These are phyloP conservation scores for Meles meles DNA, from an alignment of 2,113 vertebrate species.

Conservation along the genomic window DNA sequence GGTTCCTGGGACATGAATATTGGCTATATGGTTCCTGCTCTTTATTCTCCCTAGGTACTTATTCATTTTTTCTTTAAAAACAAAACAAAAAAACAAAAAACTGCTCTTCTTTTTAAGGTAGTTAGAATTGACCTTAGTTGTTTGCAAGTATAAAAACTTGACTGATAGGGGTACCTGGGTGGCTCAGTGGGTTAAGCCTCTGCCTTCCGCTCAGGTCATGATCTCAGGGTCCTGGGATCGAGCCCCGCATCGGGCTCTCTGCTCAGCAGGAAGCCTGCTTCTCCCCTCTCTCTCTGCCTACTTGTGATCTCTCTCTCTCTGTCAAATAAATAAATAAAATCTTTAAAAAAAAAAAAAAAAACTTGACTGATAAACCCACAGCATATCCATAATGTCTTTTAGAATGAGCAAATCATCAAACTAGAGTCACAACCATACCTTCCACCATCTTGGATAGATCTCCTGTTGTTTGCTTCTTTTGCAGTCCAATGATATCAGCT, in stretches of 20 bases:
- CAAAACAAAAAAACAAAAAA: not conserved
- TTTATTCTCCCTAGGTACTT: not conserved
- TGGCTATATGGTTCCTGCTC: not conserved
- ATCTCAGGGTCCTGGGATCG: too few species aligned
- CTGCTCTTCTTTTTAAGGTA: not conserved
- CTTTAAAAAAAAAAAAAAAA: too few species aligned
- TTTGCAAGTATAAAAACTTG: not conserved
- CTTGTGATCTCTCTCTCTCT: too few species aligned
- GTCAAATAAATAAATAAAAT: too few species aligned
- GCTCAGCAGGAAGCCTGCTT: too few species aligned
- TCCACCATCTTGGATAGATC: not conserved
- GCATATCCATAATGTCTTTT: not conserved
- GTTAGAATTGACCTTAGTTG: not conserved
- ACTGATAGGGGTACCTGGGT: too few species aligned
- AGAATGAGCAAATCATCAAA: conserved; percentile 2
- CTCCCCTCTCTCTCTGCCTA: too few species aligned
- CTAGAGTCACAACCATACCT: conserved; percentile 69
- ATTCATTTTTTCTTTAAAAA: not conserved
- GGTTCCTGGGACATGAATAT: not conserved
- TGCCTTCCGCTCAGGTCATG: too few species aligned
- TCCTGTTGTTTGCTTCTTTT: conserved; percentile 16
- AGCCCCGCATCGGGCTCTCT: too few species aligned
- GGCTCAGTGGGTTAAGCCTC: too few species aligned
- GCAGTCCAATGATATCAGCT: conserved; percentile 78
- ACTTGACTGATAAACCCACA: not conserved